phyloP scores from a whole-genome alignment of 2,888 invertebrate species.

The Taphrorychus bicolor region DNA sequence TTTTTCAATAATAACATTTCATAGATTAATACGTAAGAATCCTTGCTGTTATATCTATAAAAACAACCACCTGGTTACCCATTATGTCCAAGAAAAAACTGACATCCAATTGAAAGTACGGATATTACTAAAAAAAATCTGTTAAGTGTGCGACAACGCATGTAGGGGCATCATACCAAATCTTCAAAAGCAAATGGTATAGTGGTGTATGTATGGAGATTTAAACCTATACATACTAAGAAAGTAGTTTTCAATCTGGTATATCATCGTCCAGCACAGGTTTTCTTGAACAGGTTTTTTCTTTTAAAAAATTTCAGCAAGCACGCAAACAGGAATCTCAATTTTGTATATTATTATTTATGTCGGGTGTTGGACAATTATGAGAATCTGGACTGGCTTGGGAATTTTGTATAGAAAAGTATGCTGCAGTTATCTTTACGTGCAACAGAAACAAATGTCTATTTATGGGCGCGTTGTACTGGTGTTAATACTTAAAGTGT shows the following conservation, averaged over 20 bases:
- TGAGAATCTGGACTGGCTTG: neutral
- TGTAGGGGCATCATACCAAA: neutral
- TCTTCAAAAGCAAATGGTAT: neutral
- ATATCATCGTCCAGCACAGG: slow-evolving; percentile 30
- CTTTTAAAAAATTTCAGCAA: slow-evolving; percentile 20
- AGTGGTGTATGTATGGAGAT: neutral
- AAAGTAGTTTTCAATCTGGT: slow-evolving; percentile 31
- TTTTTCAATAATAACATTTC: too few species aligned
- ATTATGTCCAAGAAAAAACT: too few species aligned
- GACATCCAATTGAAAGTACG: too few species aligned
- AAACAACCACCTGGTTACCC: too few species aligned
- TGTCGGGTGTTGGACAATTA: slow-evolving; percentile 23
- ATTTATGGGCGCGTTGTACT: too few species aligned
- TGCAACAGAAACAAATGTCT: too few species aligned
- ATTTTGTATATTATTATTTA: slow-evolving; percentile 32
- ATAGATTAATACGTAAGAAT: too few species aligned
- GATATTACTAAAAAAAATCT: too few species aligned
- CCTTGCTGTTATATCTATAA: too few species aligned
- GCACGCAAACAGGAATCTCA: slow-evolving; percentile 36
- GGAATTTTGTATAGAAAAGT: neutral
- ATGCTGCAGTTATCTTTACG: too few species aligned
- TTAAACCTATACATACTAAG: neutral
- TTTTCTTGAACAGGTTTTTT: slow-evolving; percentile 35
- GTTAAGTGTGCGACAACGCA: too few species aligned
- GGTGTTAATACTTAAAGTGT: too few species aligned